phyloP scores from a whole-genome alignment of 1,140 invertebrate species.

The Chionoecetes opilio region DNA sequence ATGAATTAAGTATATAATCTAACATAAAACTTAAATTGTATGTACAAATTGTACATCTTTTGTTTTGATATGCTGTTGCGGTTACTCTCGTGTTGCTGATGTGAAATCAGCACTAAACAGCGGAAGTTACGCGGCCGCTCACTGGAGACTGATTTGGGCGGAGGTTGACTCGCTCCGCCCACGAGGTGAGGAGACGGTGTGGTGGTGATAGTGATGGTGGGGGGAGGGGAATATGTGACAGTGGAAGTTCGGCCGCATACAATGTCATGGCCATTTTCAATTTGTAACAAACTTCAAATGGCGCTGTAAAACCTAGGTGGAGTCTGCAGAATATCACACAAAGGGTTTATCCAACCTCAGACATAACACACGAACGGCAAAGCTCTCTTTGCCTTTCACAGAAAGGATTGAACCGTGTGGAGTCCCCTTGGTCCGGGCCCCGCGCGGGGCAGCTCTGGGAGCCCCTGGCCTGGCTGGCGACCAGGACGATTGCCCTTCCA shows the following conservation, averaged over 20 bases:
- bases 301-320: slow-evolving; percentile 63
- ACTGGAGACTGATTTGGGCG: slow-evolving; percentile 30
- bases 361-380: slow-evolving; percentile 62
- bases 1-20: slow-evolving; percentile 68
- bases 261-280: slow-evolving; percentile 42
- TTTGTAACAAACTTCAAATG: slow-evolving; percentile 67
- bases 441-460: neutral
- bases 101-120: slow-evolving; percentile 6
- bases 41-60: slow-evolving; percentile 75
- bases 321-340: slow-evolving; percentile 63
- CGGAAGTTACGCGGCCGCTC: neutral
- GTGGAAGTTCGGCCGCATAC: slow-evolving; percentile 52
- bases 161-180: neutral
- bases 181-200: neutral
- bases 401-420: slow-evolving; percentile 66
- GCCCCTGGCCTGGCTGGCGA: neutral
- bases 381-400: slow-evolving; percentile 73
- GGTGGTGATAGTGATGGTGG: slow-evolving; percentile 20
- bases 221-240: slow-evolving; percentile 45
- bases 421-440: neutral
- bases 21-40: slow-evolving; percentile 73
- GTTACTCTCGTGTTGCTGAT: slow-evolving; percentile 48
- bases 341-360: slow-evolving; percentile 49
- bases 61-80: slow-evolving; percentile 75
- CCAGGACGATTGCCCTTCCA: neutral